Percentiles rank a stretch among this genome's conserved stretches.
Conservation (phyloP, 2,888 invertebrate species). For the Sarcophaga rosellei region DNA sequence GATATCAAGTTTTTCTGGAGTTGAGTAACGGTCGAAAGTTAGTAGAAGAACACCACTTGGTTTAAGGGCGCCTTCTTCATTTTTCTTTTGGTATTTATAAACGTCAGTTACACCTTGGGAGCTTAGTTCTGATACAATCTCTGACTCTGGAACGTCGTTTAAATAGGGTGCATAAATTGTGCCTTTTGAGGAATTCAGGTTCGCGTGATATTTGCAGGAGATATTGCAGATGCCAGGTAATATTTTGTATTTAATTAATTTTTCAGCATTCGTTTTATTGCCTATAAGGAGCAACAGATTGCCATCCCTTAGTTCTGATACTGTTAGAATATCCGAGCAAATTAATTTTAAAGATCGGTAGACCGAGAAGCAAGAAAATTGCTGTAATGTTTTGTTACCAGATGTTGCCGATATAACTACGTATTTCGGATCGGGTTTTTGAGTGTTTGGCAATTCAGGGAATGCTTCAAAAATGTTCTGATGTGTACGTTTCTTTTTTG, state of each 20-base stretch:
- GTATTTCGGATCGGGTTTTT: slow-evolving; percentile 6
- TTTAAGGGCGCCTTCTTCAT: neutral
- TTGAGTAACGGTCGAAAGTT: too few species aligned
- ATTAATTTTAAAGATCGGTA: neutral
- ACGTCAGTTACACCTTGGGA: slow-evolving; percentile 19
- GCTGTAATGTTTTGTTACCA: neutral
- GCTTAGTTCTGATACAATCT: slow-evolving; percentile 19
- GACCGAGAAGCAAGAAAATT: slow-evolving; percentile 2
- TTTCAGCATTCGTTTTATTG: neutral
- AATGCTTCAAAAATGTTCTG: neutral
- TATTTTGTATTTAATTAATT: neutral
- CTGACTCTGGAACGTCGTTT: neutral
- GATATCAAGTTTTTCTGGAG: slow-evolving; percentile 10
- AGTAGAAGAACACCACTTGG: neutral
- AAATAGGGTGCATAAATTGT: slow-evolving; percentile 7
- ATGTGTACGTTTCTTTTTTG: too few species aligned
- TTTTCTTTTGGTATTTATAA: slow-evolving; percentile 23
- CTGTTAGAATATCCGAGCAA: slow-evolving; percentile 14
- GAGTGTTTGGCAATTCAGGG: neutral
- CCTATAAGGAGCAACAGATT: slow-evolving; percentile 9
- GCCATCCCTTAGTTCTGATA: slow-evolving; percentile 13
- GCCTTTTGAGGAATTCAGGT: slow-evolving; percentile 1
- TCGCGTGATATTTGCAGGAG: slow-evolving; percentile 15
- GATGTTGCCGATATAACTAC: neutral
- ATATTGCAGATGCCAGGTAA: slow-evolving; percentile 18